Evolutionary conservation across 2,888 invertebrate species (phyloP).

Genomic region (Drosophila fungiperda): DNA sequence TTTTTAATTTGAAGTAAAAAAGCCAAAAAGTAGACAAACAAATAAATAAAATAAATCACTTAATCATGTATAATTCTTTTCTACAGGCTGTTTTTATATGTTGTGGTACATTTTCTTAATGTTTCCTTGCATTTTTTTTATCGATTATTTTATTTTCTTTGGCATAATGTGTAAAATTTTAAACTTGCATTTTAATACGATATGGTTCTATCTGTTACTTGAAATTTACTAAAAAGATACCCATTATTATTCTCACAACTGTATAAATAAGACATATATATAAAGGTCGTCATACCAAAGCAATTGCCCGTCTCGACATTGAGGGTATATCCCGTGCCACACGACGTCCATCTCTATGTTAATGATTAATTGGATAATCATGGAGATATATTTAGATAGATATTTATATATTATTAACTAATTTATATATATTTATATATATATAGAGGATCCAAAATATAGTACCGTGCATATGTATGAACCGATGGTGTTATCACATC

Average conservation of each 20-base stretch:
- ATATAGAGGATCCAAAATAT: background rate
- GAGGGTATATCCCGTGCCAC: constrained; percentile 98
- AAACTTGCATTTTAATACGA: background rate
- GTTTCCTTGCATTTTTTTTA: background rate
- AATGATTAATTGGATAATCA: background rate
- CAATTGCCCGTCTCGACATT: constrained; percentile 94
- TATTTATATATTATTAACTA: too few species aligned
- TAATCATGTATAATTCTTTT: too few species aligned
- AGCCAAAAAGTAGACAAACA: too few species aligned
- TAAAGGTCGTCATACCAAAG: constrained; percentile 88
- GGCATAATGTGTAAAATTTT: background rate
- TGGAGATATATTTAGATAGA: background rate
- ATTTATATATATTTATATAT: background rate
- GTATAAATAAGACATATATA: background rate
- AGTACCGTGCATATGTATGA: constrained; percentile 91
- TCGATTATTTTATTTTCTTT: background rate
- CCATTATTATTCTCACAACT: background rate
- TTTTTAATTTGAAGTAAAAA: too few species aligned
- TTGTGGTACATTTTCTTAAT: too few species aligned
- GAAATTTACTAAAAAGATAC: too few species aligned
- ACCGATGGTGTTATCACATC: constrained; percentile 96
- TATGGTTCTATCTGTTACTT: background rate
- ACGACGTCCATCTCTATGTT: constrained; percentile 86
- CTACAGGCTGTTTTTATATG: too few species aligned
- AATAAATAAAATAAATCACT: too few species aligned